phyloP scores from a whole-genome alignment of 2,113 vertebrate genomes.

The Taxidea taxus region DNA sequence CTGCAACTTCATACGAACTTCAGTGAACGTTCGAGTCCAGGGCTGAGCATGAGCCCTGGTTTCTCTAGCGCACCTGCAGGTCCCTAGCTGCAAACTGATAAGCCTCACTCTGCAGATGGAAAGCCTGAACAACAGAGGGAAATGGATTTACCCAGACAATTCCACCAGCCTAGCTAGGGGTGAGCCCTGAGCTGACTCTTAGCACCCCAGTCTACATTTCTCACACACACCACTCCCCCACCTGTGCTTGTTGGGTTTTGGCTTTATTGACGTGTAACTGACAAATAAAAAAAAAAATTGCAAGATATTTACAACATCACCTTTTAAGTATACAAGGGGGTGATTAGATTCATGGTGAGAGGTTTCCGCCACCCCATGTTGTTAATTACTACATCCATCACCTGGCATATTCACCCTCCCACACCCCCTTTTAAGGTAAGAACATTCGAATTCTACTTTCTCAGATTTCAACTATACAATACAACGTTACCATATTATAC shows the following conservation, averaged over 20 bases:
- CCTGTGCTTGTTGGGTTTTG: no score
- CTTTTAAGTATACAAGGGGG: no score
- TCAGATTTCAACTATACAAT: background rate
- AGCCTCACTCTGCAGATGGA: accelerated
- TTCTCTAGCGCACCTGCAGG: background rate
- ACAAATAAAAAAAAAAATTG: background rate
- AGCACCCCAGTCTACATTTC: accelerated
- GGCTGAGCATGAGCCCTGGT: accelerated
- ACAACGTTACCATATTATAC: accelerated
- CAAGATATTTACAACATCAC: background rate
- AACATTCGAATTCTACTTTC: background rate
- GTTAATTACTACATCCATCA: background rate
- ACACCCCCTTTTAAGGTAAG: background rate
- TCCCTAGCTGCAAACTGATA: background rate
- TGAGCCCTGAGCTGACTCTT: accelerated
- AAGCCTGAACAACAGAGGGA: background rate
- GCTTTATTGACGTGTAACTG: background rate
- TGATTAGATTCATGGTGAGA: background rate
- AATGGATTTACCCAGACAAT: background rate
- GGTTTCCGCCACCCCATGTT: accelerated
- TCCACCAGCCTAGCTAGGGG: accelerated
- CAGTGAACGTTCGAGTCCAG: background rate
- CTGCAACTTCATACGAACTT: accelerated
- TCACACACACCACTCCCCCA: accelerated
- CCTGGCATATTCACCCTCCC: background rate